Conservation (phyloP, 1,140 invertebrate genomes). For the Hypothenemus hampei region DNA sequence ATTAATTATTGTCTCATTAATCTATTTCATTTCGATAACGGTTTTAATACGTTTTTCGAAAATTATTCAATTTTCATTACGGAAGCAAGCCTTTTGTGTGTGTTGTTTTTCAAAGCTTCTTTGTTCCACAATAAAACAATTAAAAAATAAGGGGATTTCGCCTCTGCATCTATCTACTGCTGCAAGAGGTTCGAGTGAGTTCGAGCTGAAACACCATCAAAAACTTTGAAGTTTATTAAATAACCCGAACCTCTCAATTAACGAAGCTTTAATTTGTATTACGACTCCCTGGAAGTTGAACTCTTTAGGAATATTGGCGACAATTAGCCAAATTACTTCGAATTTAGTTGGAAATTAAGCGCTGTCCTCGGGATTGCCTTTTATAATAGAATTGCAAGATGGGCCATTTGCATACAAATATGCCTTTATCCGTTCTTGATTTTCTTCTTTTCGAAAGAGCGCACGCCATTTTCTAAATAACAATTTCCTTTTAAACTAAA, state of each 20-base stretch:
- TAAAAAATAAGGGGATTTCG: no score
- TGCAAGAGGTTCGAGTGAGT: no score
- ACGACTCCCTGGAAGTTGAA: slow-evolving; percentile 18
- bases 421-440: slow-evolving; percentile 22
- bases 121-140: no score
- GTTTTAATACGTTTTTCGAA: no score
- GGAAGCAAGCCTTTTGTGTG: no score
- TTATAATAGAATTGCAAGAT: slow-evolving; percentile 28
- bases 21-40: no score
- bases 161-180: no score
- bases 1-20: no score
- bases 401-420: slow-evolving; percentile 25
- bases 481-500: no score
- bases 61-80: no score
- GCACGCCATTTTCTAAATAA: slow-evolving; percentile 12
- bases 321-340: slow-evolving; percentile 27
- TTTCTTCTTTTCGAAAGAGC: no score
- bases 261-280: slow-evolving; percentile 26
- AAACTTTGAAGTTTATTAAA: slow-evolving; percentile 19
- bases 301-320: slow-evolving; percentile 28
- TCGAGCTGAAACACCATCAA: slow-evolving; percentile 1
- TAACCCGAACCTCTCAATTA: slow-evolving; percentile 20
- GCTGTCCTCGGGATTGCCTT: slow-evolving; percentile 24
- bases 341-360: slow-evolving; percentile 27
- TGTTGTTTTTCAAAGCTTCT: no score